Evolutionary conservation across 1,140 invertebrate genomes (phyloP), one percentile per base, ranked within the genome.

Genomic region (Drosophila quadrilineata): DNA sequence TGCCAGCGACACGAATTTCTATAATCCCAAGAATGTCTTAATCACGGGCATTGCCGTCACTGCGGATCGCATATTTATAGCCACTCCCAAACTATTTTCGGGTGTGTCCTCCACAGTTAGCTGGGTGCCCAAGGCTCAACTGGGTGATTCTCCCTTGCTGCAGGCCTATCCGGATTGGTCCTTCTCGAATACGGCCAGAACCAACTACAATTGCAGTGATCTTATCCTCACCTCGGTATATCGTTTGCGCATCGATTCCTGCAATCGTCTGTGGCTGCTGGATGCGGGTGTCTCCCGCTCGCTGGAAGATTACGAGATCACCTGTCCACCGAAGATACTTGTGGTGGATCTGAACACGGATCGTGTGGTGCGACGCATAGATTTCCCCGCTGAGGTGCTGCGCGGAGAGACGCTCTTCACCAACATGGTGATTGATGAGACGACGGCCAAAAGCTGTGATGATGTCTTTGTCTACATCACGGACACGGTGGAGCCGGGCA

Each of bases 111-210:
- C 95, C 1, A 95, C 95, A 0, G 65, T 96, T 0, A 92, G 91
- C 6, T 93, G 91, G 80, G 91, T 96, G 1, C 92, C 94, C 0
- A 90, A 94, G 9, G 80, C 92, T 4, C 91, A 92, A 0, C 87
- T 90, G 0, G 93, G 92, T n/a, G 93, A 93, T 28, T 94, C 93
- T 54, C 94, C 94, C 0, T 90, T 91, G 46, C 85, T 95, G 1
- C 89, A 95, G 90, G 93, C 95, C 0, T 96, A 94, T 88, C 95
- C 95, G 0, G 93, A 94, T 52, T 96, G 95, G 95, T 93, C 93
- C 1, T 96, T 93, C 92, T 95, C 96, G 64, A 90, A 89, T 1
- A 93, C 94, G 0, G 94, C 93, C 0, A 92, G 91, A 31, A 93
- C 92, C 0, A 91, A 93, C 59, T 91, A 93, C 70, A 95, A 95